These are phyloP conservation scores for Conomelus anceps DNA, from an alignment of 2,888 invertebrate genomes.

Conservation along the genomic window DNA sequence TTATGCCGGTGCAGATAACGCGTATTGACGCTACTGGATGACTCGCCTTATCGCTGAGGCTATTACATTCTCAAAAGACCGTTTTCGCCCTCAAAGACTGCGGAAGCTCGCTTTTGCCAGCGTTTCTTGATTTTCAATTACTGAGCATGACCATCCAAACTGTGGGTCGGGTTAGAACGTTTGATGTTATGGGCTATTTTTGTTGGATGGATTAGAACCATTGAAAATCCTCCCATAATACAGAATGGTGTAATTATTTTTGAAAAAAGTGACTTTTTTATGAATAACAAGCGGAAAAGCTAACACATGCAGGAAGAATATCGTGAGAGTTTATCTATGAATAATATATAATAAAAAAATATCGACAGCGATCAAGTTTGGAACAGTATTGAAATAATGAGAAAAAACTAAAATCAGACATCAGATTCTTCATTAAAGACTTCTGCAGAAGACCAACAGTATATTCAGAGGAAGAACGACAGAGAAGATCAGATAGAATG, in stretches of 20 bases:
- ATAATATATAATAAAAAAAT: too few relatives aligned
- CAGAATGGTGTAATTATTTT: not conserved
- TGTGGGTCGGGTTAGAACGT: not conserved
- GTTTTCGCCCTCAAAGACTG: not conserved
- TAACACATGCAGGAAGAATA: too few relatives aligned
- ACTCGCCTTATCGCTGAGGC: not conserved
- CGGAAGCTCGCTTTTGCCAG: not conserved
- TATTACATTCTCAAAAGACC: not conserved
- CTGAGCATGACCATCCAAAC: not conserved
- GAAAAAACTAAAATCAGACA: too few relatives aligned
- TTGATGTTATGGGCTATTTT: not conserved
- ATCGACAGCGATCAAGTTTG: too few relatives aligned
- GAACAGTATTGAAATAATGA: too few relatives aligned
- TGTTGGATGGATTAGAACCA: not conserved
- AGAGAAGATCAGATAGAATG: too few relatives aligned
- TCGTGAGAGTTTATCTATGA: too few relatives aligned
- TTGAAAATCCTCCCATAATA: not conserved
- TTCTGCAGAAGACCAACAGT: too few relatives aligned
- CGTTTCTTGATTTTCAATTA: not conserved
- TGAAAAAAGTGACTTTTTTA: too few relatives aligned
- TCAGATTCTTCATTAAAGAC: too few relatives aligned
- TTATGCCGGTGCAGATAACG: not conserved
- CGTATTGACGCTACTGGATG: not conserved
- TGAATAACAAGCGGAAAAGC: too few relatives aligned
- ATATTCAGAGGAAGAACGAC: too few relatives aligned